Evolutionary conservation across 1,140 invertebrate species (phyloP), one percentile per base, ranked within the genome.

Genomic region (Myzus persicae): DNA sequence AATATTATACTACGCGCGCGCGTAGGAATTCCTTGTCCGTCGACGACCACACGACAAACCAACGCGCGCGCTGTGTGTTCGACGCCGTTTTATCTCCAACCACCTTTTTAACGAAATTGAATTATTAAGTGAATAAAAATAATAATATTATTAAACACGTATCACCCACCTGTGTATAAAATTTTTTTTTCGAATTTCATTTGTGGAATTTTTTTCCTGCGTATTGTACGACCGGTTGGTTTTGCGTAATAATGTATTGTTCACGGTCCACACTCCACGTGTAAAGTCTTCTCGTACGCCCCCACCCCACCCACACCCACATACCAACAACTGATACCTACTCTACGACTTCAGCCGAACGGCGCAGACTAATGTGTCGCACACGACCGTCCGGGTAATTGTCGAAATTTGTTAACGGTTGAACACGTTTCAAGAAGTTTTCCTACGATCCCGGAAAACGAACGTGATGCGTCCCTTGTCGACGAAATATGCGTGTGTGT

Each of bases 1-100:
- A 67, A n/a, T 67, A 67, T 67, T 18, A 76, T 76, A 18, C 59
- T 76, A 76, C 90, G 54, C 90, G 90, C 90, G 90, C 67, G 67
- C 44, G 36, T 82, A 38, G 67, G 82, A 82, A 92, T 82, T 92
- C 76, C 67, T 92, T 3, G 90, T 88, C 85, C 44, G 85, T 22
- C 26, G 84, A 31, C 84, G 84, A 85, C 84, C 44, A 48, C n/a
- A 36, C 85, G 42, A 88, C 38, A 44, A 88, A 26, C 2, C 48
- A 20, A 46, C 51, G 8, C 26, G 5, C 38, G 89, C 24, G 36
- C 5, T 40, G 24, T 90, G 38, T 90, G 8, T 90, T 38, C 20
- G 31, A 36, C 44, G 11, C n/a, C 20, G 87, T 51, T 88, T 88
- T 88, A n/a, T 31, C 84, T 44, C 42, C 40, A n/a, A 44, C 31